Percentiles rank a stretch among this genome's conserved stretches.
phyloP scores from a whole-genome alignment of 2,888 invertebrate genomes.

The Macroteleia sp. region DNA sequence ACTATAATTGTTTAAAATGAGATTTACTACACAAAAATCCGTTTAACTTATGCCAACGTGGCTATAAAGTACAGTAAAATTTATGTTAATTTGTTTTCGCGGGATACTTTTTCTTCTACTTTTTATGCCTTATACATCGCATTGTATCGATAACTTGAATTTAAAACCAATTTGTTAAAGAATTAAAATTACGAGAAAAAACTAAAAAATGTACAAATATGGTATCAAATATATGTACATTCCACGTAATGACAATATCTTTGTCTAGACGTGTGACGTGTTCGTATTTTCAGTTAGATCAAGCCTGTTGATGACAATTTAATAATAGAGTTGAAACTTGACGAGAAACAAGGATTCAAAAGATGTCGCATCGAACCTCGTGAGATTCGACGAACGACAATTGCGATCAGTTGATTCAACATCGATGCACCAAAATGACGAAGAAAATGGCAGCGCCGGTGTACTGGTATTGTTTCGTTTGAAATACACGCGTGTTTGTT shows the following conservation, averaged over 20 bases:
- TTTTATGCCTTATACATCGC: no score
- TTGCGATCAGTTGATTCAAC: slow-evolving; percentile 54
- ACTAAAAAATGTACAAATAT: no score
- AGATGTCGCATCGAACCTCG: slow-evolving; percentile 53
- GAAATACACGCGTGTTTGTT: slow-evolving; percentile 54
- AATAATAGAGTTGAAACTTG: slow-evolving; percentile 59
- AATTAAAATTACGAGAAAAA: no score
- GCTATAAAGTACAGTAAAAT: no score
- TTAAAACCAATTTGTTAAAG: no score
- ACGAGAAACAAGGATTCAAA: slow-evolving; percentile 63
- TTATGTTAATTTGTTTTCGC: no score
- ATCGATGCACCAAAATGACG: slow-evolving; percentile 48
- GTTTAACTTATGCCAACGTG: no score
- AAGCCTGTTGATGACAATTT: slow-evolving; percentile 51
- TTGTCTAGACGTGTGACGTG: slow-evolving; percentile 33
- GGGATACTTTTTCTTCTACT: no score
- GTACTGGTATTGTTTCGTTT: slow-evolving; percentile 38
- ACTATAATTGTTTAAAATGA: no score
- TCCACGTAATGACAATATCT: slow-evolving; percentile 41
- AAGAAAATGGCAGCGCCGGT: slow-evolving; percentile 40
- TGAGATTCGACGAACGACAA: slow-evolving; percentile 55
- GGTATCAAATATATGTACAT: no score
- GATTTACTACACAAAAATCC: no score
- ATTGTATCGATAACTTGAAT: no score
- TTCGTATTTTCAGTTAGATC: slow-evolving; percentile 53